Evolutionary conservation across 1,140 invertebrate species (phyloP).

Genomic region (Pogonus chalceus): DNA sequence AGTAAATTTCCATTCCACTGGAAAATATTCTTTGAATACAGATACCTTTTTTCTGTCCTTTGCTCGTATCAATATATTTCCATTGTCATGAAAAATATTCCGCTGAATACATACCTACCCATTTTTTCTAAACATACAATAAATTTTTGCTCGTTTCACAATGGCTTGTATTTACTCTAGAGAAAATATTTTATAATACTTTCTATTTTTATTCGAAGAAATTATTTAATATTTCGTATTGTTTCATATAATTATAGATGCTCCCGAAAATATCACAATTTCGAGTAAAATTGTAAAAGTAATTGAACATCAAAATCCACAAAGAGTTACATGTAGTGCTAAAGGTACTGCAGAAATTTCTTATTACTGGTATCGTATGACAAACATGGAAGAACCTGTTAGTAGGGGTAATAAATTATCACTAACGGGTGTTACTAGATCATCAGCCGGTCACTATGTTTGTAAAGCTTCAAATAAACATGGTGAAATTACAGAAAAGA

Average conservation of each 20-base stretch:
- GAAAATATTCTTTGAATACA: constrained; percentile 7
- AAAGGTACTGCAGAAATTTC: constrained; percentile 59
- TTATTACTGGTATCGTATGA: constrained; percentile 55
- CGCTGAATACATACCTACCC: neutral
- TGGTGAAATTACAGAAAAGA: constrained; percentile 51
- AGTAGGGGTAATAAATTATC: constrained; percentile 43
- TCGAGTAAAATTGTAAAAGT: constrained; percentile 61
- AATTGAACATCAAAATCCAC: constrained; percentile 63
- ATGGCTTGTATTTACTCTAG: no score
- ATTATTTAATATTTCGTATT: no score
- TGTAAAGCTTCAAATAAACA: constrained; percentile 71
- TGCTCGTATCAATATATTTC: constrained; percentile 4
- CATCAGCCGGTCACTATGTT: constrained; percentile 57
- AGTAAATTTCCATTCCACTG: constrained; percentile 3
- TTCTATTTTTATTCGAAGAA: no score
- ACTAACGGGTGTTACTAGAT: constrained; percentile 46
- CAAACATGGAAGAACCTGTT: constrained; percentile 36
- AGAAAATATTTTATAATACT: no score
- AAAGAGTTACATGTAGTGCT: constrained; percentile 64
- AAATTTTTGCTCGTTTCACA: neutral
- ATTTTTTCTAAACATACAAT: constrained; percentile 12
- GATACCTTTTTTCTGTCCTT: neutral
- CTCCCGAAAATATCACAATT: constrained; percentile 74
- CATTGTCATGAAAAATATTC: constrained; percentile 2
- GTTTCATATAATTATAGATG: constrained; percentile 46